Evolutionary conservation across 2,888 invertebrate genomes (phyloP), one percentile per base, ranked within the genome.

Genomic region (Tiliacea aurago): DNA sequence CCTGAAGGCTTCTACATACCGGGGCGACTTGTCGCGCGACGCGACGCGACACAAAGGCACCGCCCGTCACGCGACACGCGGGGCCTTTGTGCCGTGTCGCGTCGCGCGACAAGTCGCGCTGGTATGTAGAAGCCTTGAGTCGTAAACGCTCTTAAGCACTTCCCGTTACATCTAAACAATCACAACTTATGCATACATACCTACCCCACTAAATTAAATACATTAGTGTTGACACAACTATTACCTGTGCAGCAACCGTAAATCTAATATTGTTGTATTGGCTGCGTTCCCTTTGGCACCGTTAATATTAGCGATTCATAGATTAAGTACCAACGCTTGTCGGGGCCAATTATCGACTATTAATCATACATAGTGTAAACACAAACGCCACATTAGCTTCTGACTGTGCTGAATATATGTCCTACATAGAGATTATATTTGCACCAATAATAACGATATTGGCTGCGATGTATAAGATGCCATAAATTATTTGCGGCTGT

Each of bases 281-380:
- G 68, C 79, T 47, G 15, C 33, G 65, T 64, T 81, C 82, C 84
- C 85, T 77, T 80, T 82, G 80, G 80, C 81, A 70, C 59, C 59
- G 71, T 61, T 67, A 73, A 80, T 78, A 89, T 89, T 87, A 89
- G 78, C 82, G 71, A 90, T 90, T 88, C 88, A 88, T 86, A 84
- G 71, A 81, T 85, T 89, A 86, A 85, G 88, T 89, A 88, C 80
- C 80, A 74, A 81, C 65, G 85, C 86, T 74, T 90, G 89, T 91
- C 84, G 78, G 23, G 76, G 70, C 78, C 87, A 90, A 91, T 90
- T 90, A 91, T 87, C 86, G 84, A 82, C 85, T 84, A 90, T 91
- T 90, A 90, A 90, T 92, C 88, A 89, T 87, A 84, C 83, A 81
- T 74, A 79, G 70, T 79, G 76, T 81, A 85, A 86, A 89, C 84